Base-by-base conservation (phyloP, 2,113 vertebrate genomes). In the Platycercus adscitus region DNA sequence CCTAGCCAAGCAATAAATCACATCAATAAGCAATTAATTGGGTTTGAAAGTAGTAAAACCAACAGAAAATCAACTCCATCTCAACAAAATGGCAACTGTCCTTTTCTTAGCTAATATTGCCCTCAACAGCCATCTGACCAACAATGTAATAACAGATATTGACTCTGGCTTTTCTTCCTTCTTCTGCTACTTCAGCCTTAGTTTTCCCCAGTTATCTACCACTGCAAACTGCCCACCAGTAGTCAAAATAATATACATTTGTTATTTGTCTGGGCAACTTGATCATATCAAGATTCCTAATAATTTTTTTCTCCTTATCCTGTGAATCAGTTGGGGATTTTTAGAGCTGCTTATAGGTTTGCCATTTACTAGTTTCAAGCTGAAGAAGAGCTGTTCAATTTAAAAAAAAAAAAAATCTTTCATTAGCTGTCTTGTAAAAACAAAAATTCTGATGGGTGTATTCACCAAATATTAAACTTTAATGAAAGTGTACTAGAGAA, bases 11-110 rank as follows among this genome's bases (percentile, higher is more conserved):
- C 56, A 92, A 60, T 95, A 95, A 93, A 61, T 93, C 93, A 91
- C 35, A 25, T 86, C 91, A 90, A 63, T 60, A 84, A 88, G 43
- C 37, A 91, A 88, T 91, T 92, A 94, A 92, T 96, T 95, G 41
- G 77, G 52, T 58, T 93, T 83, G 53, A 72, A 95, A 86, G 77
- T 60, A 93, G 63, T 60, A 65, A 90, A 92, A 88, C 37, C 41
- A 88, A 81, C 55, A 83, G 94, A 96, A 97, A 94, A 89, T 89
- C 65, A 81, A 79, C 64, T 87, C 47, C 50, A 73, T 80, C 60
- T 95, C 58, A 52, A 73, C 46, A 86, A 93, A 96, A 91, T 80
- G 71, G 39, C 90, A 94, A 24, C 65, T 85, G 76, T 72, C 47
- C 60, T 95, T 93, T 96, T 69, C 87, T 56, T 77, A 87, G 52